phyloP scores from a whole-genome alignment of 1,140 invertebrate genomes.

The Lordiphosa clarofinis region DNA sequence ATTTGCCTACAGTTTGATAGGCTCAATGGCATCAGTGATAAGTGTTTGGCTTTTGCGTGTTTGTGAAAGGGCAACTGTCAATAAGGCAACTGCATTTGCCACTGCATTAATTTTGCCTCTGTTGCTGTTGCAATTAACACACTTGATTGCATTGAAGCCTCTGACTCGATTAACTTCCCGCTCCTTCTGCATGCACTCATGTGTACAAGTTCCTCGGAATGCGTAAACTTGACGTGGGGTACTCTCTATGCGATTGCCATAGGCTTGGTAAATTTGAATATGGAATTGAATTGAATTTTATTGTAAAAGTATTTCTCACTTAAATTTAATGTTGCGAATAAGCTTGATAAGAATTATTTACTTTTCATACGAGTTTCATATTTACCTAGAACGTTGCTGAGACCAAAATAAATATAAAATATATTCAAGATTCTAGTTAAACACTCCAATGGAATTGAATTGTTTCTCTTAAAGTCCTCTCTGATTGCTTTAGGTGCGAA shows the following conservation, averaged over 20 bases:
- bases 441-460: slow-evolving; percentile 28
- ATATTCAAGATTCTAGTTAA: slow-evolving; percentile 11
- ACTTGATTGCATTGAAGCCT: slow-evolving; percentile 63
- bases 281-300: slow-evolving; percentile 8
- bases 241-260: too few species aligned
- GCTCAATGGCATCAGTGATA: slow-evolving; percentile 28
- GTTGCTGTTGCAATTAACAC: slow-evolving; percentile 77
- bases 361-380: neutral
- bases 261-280: neutral
- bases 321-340: slow-evolving; percentile 4
- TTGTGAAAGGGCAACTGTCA: slow-evolving; percentile 43
- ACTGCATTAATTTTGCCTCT: slow-evolving; percentile 26
- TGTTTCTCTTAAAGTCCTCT: slow-evolving; percentile 9
- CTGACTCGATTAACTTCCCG: slow-evolving; percentile 39
- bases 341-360: slow-evolving; percentile 6
- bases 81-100: slow-evolving; percentile 50
- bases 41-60: slow-evolving; percentile 16
- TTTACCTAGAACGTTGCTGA: neutral
- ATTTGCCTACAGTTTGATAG: slow-evolving; percentile 1
- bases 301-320: neutral
- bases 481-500: slow-evolving; percentile 15
- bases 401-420: neutral
- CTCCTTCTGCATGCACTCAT: neutral
- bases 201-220: neutral
- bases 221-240: slow-evolving; percentile 5